Percentiles rank a stretch among this genome's conserved stretches.
phyloP scores from a whole-genome alignment of 2,113 vertebrate genomes.

The Notechis scutatus region DNA sequence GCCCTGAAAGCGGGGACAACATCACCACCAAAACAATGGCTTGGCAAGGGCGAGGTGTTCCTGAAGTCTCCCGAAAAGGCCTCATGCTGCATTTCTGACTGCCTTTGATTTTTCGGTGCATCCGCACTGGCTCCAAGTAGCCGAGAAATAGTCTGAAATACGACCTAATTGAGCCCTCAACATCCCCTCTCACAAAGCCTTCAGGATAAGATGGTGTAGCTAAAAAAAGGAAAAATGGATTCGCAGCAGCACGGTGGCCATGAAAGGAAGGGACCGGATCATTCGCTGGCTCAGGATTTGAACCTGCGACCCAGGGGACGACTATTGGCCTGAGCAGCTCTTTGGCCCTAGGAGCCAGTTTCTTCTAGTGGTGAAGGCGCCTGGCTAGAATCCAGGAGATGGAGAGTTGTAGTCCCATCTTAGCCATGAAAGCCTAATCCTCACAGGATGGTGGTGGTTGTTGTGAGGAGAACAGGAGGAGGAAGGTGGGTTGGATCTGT shows the following conservation, averaged over 20 bases:
- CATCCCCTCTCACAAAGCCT: neutral
- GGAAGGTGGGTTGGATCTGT: neutral
- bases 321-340: neutral
- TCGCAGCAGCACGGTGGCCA: neutral
- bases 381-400: neutral
- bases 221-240: neutral
- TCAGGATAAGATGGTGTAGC: neutral
- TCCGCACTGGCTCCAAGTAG: neutral
- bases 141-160: neutral
- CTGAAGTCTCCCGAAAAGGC: conserved; percentile 15
- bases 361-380: neutral
- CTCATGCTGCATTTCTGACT: conserved; percentile 41
- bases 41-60: conserved; percentile 16
- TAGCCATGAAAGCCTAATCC: neutral
- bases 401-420: neutral
- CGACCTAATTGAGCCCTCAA: neutral
- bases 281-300: neutral
- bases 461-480: neutral
- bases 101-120: neutral
- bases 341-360: neutral
- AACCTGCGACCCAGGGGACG: conserved; percentile 15
- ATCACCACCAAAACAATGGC: conserved; percentile 19
- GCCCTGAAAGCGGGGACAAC: neutral
- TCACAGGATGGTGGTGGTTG: neutral
- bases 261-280: neutral